Conservation (phyloP, 1,140 invertebrate genomes). For the Campoletis sonorensis region DNA sequence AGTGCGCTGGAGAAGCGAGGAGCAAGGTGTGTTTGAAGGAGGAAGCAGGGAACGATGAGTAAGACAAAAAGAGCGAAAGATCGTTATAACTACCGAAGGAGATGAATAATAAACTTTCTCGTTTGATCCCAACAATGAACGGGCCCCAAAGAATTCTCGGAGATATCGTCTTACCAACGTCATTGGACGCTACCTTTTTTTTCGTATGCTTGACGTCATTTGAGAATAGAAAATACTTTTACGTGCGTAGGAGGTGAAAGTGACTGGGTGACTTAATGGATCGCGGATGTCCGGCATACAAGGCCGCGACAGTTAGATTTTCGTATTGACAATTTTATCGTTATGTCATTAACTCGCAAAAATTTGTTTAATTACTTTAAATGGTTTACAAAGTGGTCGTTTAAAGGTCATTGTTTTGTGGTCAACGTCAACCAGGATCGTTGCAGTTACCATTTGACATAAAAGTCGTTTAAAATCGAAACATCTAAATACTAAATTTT, state of each 20-base stretch:
- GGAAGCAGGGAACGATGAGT: slow-evolving; percentile 34
- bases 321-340: slow-evolving; percentile 56
- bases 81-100: not conserved
- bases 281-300: slow-evolving; percentile 49
- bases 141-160: slow-evolving; percentile 44
- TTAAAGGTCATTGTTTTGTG: too few relatives aligned
- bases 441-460: too few relatives aligned
- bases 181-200: slow-evolving; percentile 23
- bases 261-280: slow-evolving; percentile 61
- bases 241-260: slow-evolving; percentile 68
- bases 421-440: too few relatives aligned
- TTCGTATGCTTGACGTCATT: slow-evolving; percentile 26
- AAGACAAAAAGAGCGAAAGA: slow-evolving; percentile 32
- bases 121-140: slow-evolving; percentile 29
- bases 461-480: too few relatives aligned
- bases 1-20: slow-evolving; percentile 5
- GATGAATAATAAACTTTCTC: slow-evolving; percentile 25
- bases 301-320: slow-evolving; percentile 40
- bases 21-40: slow-evolving; percentile 27
- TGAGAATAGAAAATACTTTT: slow-evolving; percentile 54
- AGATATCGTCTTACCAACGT: slow-evolving; percentile 57
- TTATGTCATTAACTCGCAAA: not conserved
- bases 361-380: too few relatives aligned
- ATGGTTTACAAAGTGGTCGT: too few relatives aligned
- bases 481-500: too few relatives aligned